phyloP scores from a whole-genome alignment of 2,888 invertebrate genomes.

The Drosophila mimetica region DNA sequence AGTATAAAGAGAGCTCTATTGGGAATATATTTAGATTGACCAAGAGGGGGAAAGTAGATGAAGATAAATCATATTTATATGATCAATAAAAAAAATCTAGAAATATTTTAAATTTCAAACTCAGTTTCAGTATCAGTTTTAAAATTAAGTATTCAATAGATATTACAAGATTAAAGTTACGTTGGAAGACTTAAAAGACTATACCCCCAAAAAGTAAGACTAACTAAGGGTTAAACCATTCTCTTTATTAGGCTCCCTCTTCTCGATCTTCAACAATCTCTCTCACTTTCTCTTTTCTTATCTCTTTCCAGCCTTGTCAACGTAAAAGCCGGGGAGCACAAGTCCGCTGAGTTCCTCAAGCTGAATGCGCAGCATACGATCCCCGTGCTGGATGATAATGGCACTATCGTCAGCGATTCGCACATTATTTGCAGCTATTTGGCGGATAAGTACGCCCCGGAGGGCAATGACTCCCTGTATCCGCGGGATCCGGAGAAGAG shows the following conservation, averaged over 20 bases:
- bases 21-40: too few species aligned
- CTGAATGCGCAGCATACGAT: slow-evolving; percentile 87
- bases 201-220: neutral
- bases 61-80: too few species aligned
- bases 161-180: too few species aligned
- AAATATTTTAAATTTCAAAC: too few species aligned
- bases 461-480: slow-evolving; percentile 84
- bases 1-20: too few species aligned
- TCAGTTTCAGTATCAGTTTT: too few species aligned
- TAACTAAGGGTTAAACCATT: neutral
- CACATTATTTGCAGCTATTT: slow-evolving; percentile 86
- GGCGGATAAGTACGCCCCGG: slow-evolving; percentile 85
- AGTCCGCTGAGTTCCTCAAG: slow-evolving; percentile 81
- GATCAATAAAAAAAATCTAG: too few species aligned
- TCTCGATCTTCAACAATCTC: neutral
- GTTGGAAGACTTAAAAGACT: too few species aligned
- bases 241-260: neutral
- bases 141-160: too few species aligned
- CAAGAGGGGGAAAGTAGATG: too few species aligned
- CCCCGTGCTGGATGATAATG: slow-evolving; percentile 83
- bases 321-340: slow-evolving; percentile 78
- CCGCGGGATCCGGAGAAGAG: slow-evolving; percentile 86
- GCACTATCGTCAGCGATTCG: slow-evolving; percentile 82
- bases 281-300: neutral
- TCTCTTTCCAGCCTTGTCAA: slow-evolving; percentile 73